Base-by-base conservation (phyloP, 2,113 vertebrate genomes). In the Microtus pennsylvanicus region DNA sequence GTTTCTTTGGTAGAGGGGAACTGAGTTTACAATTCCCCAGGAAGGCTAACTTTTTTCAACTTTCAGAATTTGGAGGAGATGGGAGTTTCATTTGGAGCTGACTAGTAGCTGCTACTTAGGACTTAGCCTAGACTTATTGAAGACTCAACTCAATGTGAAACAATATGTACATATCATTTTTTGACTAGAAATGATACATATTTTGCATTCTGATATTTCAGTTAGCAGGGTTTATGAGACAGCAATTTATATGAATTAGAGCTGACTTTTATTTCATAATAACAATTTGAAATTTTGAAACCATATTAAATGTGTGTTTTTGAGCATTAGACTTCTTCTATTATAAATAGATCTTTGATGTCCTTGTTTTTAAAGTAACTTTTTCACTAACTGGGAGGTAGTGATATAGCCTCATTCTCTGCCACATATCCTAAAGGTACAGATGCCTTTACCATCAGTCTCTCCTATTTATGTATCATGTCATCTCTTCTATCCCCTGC, bases 291-390 rank as follows among this genome's bases (percentile, higher is more conserved):
- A 93, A 75, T 83, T 80, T 55, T 45, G 22, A 93, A 95, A 42
- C 2, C 17, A 69, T 85, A 80, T 65, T 80, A 74, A 80, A 77
- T 21, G 6, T 88, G 28, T 72, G 21, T 33, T 78, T 93, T 78
- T 16, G 74, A 7, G 45, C 4, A 67, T 78, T 11, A 72, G 88
- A 78, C 17, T n/a, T 88, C 2, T 45, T 93, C 91, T 52, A 76
- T 42, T n/a, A 87, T 93, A 88, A 61, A 89, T 24, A 80, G 82
- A 28, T 93, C 45, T 42, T 85, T 52, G 92, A 72, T 95, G 90
- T 93, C 35, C 85, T 75, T 78, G 50, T 50, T 95, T 85, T 89
- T 50, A 58, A 95, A 67, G 74, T 67, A 45, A 65, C 69, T 96
- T 87, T 93, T 96, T 33, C 30, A 22, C 33, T 91, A 93, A 13